phyloP scores from a whole-genome alignment of 2,113 vertebrate genomes.

The Fregetta grallaria region DNA sequence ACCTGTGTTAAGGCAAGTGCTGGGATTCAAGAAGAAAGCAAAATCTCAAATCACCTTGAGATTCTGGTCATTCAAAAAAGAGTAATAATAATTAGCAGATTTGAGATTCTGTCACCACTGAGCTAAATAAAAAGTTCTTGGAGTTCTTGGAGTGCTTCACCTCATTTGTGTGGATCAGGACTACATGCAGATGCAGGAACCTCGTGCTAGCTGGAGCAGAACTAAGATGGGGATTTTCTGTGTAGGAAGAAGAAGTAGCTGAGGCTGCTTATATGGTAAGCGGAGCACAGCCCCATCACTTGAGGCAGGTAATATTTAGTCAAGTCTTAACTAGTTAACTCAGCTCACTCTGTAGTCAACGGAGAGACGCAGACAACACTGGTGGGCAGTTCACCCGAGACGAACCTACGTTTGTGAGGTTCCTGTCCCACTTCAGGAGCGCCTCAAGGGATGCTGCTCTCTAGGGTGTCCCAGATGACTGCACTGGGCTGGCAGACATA shows the following conservation, averaged over 20 bases:
- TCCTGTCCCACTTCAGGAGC: neutral
- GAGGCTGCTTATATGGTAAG: neutral
- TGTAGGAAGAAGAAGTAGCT: neutral
- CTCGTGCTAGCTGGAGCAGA: neutral
- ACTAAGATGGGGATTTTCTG: neutral
- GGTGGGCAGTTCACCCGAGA: neutral
- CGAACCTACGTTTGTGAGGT: neutral
- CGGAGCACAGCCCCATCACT: neutral
- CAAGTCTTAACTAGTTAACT: neutral
- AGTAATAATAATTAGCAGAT: neutral
- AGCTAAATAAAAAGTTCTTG: neutral
- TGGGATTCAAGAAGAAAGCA: neutral
- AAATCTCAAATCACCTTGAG: neutral
- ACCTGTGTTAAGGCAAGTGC: neutral
- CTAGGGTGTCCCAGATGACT: neutral
- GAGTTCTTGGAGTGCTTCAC: neutral
- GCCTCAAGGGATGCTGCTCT: neutral
- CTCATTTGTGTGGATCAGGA: neutral
- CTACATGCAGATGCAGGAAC: neutral
- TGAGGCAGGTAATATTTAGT: neutral
- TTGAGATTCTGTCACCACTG: neutral
- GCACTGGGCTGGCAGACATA: neutral
- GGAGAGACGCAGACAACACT: neutral
- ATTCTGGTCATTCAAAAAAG: neutral
- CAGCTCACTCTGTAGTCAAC: neutral